Conservation (phyloP, 1,140 invertebrate genomes). For the Pogonomyrmex californicus region DNA sequence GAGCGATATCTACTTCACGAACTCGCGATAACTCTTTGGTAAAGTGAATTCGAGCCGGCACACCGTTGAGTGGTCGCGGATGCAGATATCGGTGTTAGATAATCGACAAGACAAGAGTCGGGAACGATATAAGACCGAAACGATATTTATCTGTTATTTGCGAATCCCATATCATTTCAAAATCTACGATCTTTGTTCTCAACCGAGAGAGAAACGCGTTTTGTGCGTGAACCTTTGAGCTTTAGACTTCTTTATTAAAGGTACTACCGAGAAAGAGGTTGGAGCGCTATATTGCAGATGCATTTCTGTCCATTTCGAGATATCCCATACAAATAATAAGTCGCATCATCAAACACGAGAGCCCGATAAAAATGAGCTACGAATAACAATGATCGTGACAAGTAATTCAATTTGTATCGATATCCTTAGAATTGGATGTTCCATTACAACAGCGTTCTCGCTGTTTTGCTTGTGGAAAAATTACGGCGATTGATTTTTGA, state of each 20-base stretch:
- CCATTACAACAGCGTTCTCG: conserved; percentile 44
- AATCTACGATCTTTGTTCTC: conserved; percentile 1
- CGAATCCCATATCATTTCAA: neutral
- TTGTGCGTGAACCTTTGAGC: neutral
- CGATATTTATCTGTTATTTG: conserved; percentile 2
- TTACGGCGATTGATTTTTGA: conserved; percentile 65
- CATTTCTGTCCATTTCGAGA: neutral
- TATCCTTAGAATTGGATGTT: conserved; percentile 27
- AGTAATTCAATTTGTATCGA: conserved; percentile 52
- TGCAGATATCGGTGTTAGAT: conserved; percentile 45
- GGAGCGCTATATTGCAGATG: neutral
- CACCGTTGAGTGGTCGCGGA: neutral
- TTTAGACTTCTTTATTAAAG: neutral
- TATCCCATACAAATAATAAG: neutral
- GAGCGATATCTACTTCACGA: conserved; percentile 63
- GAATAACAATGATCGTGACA: conserved; percentile 24
- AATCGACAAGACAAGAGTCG: neutral
- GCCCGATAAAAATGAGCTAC: conserved; percentile 30
- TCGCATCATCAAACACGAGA: conserved; percentile 18
- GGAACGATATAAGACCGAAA: neutral
- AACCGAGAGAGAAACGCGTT: neutral
- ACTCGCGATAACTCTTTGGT: conserved; percentile 61
- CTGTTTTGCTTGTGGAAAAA: conserved; percentile 38
- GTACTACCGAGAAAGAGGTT: neutral
- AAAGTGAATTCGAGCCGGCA: conserved; percentile 19